Base-by-base conservation (phyloP, 2,888 invertebrate species). In the Drosophila fulvimacula region DNA sequence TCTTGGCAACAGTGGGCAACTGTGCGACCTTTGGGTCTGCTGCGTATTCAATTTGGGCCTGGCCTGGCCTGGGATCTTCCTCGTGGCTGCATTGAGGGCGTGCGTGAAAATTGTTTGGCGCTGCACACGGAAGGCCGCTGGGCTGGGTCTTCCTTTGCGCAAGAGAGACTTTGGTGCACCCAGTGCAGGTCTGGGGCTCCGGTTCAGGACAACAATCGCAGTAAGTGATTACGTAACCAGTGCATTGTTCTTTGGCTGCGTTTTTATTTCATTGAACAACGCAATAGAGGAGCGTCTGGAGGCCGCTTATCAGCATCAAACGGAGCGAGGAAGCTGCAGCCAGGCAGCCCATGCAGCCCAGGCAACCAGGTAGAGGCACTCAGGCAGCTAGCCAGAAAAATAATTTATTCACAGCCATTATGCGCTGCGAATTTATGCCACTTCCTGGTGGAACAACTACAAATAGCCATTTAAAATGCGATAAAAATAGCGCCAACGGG, bases 401-500 rank as follows among this genome's bases (percentile, higher is more conserved):
- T 89, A 89, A 90, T 90, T 89, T 89, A 89, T 90, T 87, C 85
- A 84, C 88, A 81, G 82, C 82, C 88, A 89, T 85, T 81, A 83
- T 82, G 83, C 89, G 70, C 81, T 82, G 82, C 79, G 82, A 86
- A 86, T 86, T 88, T 83, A 87, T 87, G 84, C 89, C 89, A 89
- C 83, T 89, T 89, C 89, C 89, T 90, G 89, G 89, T 89, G 78
- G 70, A 83, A 83, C 89, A 79, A 79, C 82, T 88, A 81, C 89
- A 90, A 88, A 88, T 88, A 89, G 89, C 82, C 89, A 87, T 89
- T 90, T 90, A 89, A 89, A 89, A 87, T 86, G 89, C 89, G 90
- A 89, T 89, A 89, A 86, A 90, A 89, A 83, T 82, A 86, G 87
- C 81, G 85, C 85, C 88, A 89, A 82, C 55, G 89, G 88, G 82